Evolutionary conservation across 1,140 invertebrate genomes (phyloP).

Genomic region (Lepidurus packardi): DNA sequence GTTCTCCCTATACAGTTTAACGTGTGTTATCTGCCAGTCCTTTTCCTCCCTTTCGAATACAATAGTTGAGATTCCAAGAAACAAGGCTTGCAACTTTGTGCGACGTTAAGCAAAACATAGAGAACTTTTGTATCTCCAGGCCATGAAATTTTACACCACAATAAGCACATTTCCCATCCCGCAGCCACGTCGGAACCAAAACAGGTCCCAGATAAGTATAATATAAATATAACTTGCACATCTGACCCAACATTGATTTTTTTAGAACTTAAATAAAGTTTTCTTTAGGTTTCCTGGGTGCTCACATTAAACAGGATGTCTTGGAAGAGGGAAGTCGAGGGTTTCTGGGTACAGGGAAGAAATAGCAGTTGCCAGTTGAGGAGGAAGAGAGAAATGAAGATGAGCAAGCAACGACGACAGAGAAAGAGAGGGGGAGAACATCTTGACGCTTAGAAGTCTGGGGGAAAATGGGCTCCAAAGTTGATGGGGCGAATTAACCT

Average conservation of each 20-base stretch:
- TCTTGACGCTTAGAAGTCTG: not conserved
- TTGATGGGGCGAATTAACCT: not conserved
- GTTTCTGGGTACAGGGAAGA: not conserved
- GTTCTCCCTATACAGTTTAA: conserved; percentile 19
- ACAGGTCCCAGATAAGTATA: not conserved
- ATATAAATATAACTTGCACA: not conserved
- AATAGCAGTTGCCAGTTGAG: not conserved
- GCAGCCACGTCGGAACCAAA: not conserved
- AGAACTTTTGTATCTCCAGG: not conserved
- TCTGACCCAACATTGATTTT: not conserved
- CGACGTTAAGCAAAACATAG: conserved; percentile 3
- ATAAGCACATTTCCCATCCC: not conserved
- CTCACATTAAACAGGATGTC: not conserved
- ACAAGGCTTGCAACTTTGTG: not conserved
- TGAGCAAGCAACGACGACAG: not conserved
- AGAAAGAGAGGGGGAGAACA: not conserved
- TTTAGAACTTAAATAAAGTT: not conserved
- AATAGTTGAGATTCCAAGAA: conserved; percentile 10
- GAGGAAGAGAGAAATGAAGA: not conserved
- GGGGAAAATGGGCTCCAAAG: not conserved
- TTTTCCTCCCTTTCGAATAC: conserved; percentile 12
- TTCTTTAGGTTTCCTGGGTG: not conserved
- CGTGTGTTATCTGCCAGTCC: conserved; percentile 20
- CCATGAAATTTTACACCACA: conserved; percentile 3
- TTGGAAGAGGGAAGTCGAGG: too few relatives aligned